Evolutionary conservation across 2,888 invertebrate species (phyloP).

Genomic region (Sphecodes monilicornis): DNA sequence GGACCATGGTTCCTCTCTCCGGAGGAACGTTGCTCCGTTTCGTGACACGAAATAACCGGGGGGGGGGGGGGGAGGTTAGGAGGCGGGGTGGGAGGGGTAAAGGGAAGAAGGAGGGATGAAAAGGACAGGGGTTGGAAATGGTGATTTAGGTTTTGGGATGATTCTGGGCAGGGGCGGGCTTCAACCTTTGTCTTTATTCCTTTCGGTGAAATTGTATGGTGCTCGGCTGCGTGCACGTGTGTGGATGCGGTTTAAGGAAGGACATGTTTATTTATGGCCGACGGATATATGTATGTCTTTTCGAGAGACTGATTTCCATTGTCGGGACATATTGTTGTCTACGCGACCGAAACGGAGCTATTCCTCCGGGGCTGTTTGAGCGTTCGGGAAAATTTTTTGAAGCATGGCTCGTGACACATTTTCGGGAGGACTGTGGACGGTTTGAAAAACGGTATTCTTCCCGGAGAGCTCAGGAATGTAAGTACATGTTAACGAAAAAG

Average conservation of each 20-base stretch:
- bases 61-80: background rate
- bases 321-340: slow-evolving; percentile 26
- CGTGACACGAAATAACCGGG: background rate
- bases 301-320: slow-evolving; percentile 14
- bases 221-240: slow-evolving; percentile 4
- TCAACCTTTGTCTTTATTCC: slow-evolving; percentile 53
- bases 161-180: slow-evolving; percentile 43
- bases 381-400: background rate
- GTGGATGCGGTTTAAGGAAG: slow-evolving; percentile 18
- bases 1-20: slow-evolving; percentile 56
- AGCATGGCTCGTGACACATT: background rate
- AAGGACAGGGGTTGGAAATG: slow-evolving; percentile 54
- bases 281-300: slow-evolving; percentile 29
- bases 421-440: background rate
- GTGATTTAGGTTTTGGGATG: slow-evolving; percentile 57
- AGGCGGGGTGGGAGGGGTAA: background rate
- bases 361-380: background rate
- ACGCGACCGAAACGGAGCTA: background rate
- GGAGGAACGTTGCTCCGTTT: slow-evolving; percentile 27
- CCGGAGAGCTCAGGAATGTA: background rate
- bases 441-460: background rate
- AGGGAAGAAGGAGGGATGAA: slow-evolving; percentile 20
- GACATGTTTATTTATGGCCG: slow-evolving; percentile 50
- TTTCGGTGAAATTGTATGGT: slow-evolving; percentile 31
- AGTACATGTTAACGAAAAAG: background rate